Percentiles rank a stretch among this genome's conserved stretches.
phyloP scores from a whole-genome alignment of 2,113 vertebrate genomes.

The Cheirogaleus medius region DNA sequence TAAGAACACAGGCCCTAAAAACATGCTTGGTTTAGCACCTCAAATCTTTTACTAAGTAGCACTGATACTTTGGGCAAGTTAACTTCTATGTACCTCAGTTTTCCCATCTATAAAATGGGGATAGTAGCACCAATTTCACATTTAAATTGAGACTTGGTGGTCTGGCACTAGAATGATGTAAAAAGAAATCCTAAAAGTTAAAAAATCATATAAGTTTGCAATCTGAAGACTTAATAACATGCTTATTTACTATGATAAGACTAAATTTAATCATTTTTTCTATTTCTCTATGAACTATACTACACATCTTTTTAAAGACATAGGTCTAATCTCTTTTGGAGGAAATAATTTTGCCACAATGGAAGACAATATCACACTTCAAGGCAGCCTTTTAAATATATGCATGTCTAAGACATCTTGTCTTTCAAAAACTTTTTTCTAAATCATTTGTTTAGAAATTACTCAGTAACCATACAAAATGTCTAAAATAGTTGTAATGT shows the following conservation, averaged over 20 bases:
- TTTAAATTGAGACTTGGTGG: not conserved
- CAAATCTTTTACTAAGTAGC: not conserved
- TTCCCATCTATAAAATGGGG: not conserved
- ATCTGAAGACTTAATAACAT: not conserved
- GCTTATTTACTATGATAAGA: not conserved
- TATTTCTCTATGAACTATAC: not conserved
- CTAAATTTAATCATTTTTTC: not conserved
- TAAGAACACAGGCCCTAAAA: not conserved
- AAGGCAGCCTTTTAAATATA: not conserved
- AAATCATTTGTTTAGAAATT: constrained; percentile 23
- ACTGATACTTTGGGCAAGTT: not conserved
- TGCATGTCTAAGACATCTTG: not conserved
- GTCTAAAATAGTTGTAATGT: not conserved
- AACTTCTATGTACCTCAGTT: not conserved
- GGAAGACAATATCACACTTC: not conserved
- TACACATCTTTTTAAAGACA: not conserved
- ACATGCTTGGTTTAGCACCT: not conserved
- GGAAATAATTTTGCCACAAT: not conserved
- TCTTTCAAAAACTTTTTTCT: not conserved
- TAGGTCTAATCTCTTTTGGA: not conserved
- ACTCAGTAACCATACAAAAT: not conserved
- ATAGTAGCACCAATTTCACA: not conserved
- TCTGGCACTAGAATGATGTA: not conserved
- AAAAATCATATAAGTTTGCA: not conserved
- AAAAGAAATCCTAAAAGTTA: not conserved